A percentile compares a stretch with the other conserved stretches of the same genome.
Evolutionary conservation across 2,797 vertebrate genomes (phyloP).

Genomic region (Cynopterus sphinx): DNA sequence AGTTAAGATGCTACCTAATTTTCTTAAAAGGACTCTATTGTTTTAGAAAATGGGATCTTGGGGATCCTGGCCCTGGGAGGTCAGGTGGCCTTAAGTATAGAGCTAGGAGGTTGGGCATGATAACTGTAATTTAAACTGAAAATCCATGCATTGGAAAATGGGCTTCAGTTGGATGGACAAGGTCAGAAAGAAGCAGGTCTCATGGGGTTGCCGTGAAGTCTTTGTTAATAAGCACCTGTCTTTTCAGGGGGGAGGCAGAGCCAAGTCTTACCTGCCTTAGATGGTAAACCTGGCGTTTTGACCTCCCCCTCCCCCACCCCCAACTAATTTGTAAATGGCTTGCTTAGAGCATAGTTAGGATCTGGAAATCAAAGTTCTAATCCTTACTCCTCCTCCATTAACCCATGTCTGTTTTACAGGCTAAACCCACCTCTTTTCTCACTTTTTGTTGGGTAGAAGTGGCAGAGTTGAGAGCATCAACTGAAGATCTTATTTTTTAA

Average conservation of each 20-base stretch:
- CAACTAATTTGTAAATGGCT: background rate
- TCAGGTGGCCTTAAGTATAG: background rate
- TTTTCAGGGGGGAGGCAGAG: background rate
- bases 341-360: background rate
- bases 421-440: background rate
- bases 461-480: background rate
- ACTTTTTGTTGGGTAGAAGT: background rate
- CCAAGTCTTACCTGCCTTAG: background rate
- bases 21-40: background rate
- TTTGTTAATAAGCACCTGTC: background rate
- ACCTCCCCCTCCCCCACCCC: background rate
- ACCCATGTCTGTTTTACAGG: fast-evolving
- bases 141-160: background rate
- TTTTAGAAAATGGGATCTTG: background rate
- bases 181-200: background rate
- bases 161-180: background rate
- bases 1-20: background rate
- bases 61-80: background rate
- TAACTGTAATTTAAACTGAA: background rate
- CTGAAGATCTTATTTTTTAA: background rate
- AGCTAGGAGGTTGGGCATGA: background rate
- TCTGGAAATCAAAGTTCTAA: background rate
- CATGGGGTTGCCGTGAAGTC: background rate
- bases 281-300: background rate
- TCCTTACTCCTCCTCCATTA: background rate